Base-by-base conservation (phyloP, 2,888 invertebrate species). In the Encarsia formosa region DNA sequence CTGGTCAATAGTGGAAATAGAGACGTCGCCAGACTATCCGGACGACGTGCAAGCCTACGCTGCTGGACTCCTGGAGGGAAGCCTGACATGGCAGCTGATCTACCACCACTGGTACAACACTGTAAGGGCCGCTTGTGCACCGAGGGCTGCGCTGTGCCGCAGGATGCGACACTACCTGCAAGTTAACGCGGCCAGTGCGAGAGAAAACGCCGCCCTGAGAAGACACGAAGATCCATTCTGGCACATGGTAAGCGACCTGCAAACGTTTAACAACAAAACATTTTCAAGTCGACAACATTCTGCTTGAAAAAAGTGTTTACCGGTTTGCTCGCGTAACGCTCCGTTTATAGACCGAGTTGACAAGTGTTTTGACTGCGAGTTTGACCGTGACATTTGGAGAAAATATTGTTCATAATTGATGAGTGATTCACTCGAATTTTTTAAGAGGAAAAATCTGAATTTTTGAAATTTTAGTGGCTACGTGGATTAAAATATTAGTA, bases 1-100 rank as follows among this genome's bases (percentile, higher is more conserved):
- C 50, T 91, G 91, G 91, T 86, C 88, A 16, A 81, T 83, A 60
- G 76, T 92, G 52, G 89, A 91, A 76, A 81, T 92, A 38, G 85
- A 88, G 75, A 89, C 91, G 1, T 84, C 86, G 61, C 77, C 79
- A 20, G 78, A 79, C 4, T 88, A 84, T 71, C 81, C 85, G 1
- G 91, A 92, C 70, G 81, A 82, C 63, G 81, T 87, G 37, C 93
- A 93, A 76, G 91, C 91, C 0, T 91, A 86, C 71, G 86, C 88
- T 2, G 92, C 93, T 2, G 94, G 94, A 5, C 78, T 88, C 35
- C 79, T 88, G 0, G 93, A 94, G 73, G 93, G 91, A 0, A 84
- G 85, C 19, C 73, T 91, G 4, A 90, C 92, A 9, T 86, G 86
- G 83, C 84, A 85, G 56, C 78, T 88, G 50, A 89, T 93, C 60